These are phyloP conservation scores for Nephrotoma appendiculata DNA, from an alignment of 2,888 invertebrate species.

Conservation along the genomic window DNA sequence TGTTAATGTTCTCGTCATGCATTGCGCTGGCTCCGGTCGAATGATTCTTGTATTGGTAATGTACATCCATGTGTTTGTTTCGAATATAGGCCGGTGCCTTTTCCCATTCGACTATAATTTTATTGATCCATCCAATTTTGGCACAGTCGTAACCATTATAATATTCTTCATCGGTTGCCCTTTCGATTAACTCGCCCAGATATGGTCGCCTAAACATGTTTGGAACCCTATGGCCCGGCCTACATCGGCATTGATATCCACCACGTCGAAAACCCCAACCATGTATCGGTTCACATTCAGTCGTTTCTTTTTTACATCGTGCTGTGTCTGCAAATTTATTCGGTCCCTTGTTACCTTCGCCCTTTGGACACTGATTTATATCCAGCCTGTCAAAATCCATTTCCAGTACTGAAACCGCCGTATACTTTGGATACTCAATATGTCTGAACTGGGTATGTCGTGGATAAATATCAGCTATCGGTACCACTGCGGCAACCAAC, in stretches of 20 bases:
- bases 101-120: constrained; percentile 71
- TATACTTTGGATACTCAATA: constrained; percentile 88
- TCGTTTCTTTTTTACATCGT: constrained; percentile 78
- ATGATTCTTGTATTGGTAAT: constrained; percentile 59
- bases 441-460: constrained; percentile 85
- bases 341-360: constrained; percentile 74
- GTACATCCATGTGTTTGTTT: constrained; percentile 56
- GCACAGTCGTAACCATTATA: constrained; percentile 84
- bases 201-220: constrained; percentile 77
- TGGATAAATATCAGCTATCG: constrained; percentile 91
- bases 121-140: constrained; percentile 83
- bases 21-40: constrained; percentile 49
- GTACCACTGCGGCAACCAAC: constrained; percentile 86
- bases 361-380: constrained; percentile 90
- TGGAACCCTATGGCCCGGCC: constrained; percentile 77
- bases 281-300: constrained; percentile 91
- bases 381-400: constrained; percentile 94
- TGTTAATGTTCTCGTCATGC: constrained; percentile 51
- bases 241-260: constrained; percentile 88
- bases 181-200: constrained; percentile 84
- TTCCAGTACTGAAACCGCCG: constrained; percentile 83
- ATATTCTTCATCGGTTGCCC: constrained; percentile 85
- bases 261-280: constrained; percentile 94
- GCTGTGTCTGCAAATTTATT: constrained; percentile 84
- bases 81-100: constrained; percentile 53